Evolutionary conservation across 2,888 invertebrate species (phyloP), one percentile per base, ranked within the genome.

Genomic region (Hydropsyche betteni): DNA sequence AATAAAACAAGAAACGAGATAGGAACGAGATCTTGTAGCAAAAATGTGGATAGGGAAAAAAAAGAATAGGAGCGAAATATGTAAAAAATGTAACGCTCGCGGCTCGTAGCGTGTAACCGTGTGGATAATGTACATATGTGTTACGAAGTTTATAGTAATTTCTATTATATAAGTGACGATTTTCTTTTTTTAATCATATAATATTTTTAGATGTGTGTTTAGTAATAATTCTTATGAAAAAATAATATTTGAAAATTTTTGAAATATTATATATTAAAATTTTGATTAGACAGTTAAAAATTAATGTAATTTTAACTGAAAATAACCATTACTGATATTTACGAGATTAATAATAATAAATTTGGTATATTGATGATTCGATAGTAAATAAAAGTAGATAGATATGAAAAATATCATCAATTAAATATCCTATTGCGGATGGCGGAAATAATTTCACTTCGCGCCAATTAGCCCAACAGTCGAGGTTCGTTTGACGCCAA

Each of bases 1-100:
- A 69, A 16, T 50, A 55, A 64, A 64, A 64, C 33, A 64, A 70
- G 58, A 64, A 64, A 64, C 34, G 34, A 64, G 34, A 64, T 36
- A 33, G 34, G 7, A 36, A 24, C 24, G 24, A 24, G 24, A 24
- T 24, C 24, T 8, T 64, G 64, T 64, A 36, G 64, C 34, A 64
- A 36, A n/a, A 64, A 64, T 44, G 44, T 4, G 44, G 44, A 36
- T 12, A 36, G 36, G 36, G 36, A 36, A 64, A 34, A 64, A 64
- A 36, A 36, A 36, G 34, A 36, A 44, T 10, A 44, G 44, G 10
- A 6, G 44, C 44, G 44, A 44, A 8, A 10, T n/a, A 64, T 36
- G 64, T 33, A 12, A 36, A 36, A 36, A 64, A 36, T 36, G 64
- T 64, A 36, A 10, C 64, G 64, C 36, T 64, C 36, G 8, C 12